These are phyloP conservation scores for Brienomyrus brachyistius DNA, from an alignment of 2,113 vertebrate genomes.

Conservation along the genomic window DNA sequence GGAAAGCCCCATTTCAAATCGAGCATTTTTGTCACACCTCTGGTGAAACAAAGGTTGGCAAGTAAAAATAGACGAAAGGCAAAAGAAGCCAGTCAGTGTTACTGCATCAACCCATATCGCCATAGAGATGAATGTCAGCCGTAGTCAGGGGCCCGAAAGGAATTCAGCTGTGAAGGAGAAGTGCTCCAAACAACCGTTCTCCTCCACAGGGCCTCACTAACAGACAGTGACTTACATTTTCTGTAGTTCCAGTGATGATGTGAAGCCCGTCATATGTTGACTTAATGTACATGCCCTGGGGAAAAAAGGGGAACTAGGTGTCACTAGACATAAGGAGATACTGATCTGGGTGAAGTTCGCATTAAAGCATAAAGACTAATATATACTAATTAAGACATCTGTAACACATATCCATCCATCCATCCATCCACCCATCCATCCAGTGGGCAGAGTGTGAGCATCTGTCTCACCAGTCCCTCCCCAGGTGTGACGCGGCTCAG, in stretches of 20 bases:
- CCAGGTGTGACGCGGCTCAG: conserved; percentile 75
- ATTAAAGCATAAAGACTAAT: neutral
- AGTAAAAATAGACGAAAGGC: too few species aligned
- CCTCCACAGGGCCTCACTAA: neutral
- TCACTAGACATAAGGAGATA: neutral
- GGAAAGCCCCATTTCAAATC: neutral
- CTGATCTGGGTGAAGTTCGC: neutral
- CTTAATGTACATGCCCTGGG: conserved; percentile 94
- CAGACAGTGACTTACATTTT: conserved; percentile 74
- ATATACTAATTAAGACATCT: neutral
- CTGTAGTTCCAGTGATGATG: conserved; percentile 91
- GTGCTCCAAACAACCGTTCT: neutral
- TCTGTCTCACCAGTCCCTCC: conserved; percentile 81
- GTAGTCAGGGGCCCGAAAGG: neutral
- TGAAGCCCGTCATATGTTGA: conserved; percentile 94
- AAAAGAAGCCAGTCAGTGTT: neutral
- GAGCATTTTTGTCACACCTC: neutral
- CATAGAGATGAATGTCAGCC: neutral
- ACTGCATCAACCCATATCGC: neutral
- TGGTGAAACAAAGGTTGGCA: neutral
- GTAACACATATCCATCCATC: neutral
- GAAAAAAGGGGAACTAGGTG: neutral
- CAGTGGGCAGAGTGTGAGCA: neutral
- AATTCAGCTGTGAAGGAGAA: neutral
- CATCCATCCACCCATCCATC: neutral